Evolutionary conservation across 2,113 vertebrate genomes (phyloP).

Genomic region (Gambusia holbrooki): DNA sequence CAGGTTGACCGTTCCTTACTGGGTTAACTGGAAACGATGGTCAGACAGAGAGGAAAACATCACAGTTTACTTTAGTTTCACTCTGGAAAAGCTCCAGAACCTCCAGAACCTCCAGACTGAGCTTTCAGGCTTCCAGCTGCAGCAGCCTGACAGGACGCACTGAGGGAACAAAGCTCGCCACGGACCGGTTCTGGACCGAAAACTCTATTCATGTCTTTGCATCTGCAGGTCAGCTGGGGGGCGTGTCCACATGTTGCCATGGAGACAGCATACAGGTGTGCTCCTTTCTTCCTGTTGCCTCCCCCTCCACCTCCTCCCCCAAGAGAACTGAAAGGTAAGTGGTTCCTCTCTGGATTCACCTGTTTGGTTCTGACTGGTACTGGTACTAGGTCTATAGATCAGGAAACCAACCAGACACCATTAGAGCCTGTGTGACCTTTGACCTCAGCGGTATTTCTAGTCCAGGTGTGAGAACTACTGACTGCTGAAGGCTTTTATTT

Average conservation of each 20-base stretch:
- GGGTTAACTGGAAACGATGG: too few relatives aligned
- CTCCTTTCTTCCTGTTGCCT: background rate
- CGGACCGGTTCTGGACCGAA: too few relatives aligned
- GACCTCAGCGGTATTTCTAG: background rate
- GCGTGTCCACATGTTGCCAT: background rate
- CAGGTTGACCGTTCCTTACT: too few relatives aligned
- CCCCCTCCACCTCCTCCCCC: background rate
- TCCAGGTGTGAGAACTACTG: background rate
- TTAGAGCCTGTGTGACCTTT: background rate
- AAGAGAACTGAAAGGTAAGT: constrained; percentile 10
- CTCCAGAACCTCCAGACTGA: too few relatives aligned
- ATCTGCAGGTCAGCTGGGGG: constrained; percentile 10
- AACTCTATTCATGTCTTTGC: background rate
- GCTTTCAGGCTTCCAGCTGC: background rate
- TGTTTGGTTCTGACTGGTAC: background rate
- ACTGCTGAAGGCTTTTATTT: background rate
- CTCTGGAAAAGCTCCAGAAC: background rate
- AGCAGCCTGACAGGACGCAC: background rate
- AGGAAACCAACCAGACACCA: background rate
- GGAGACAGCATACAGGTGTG: constrained; percentile 1
- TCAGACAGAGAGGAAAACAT: too few relatives aligned
- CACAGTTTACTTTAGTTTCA: too few relatives aligned
- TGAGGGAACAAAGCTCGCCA: background rate
- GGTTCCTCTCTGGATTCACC: background rate
- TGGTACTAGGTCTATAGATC: too few relatives aligned